phyloP scores from a whole-genome alignment of 1,140 invertebrate species.

The Papilio aristodemus region DNA sequence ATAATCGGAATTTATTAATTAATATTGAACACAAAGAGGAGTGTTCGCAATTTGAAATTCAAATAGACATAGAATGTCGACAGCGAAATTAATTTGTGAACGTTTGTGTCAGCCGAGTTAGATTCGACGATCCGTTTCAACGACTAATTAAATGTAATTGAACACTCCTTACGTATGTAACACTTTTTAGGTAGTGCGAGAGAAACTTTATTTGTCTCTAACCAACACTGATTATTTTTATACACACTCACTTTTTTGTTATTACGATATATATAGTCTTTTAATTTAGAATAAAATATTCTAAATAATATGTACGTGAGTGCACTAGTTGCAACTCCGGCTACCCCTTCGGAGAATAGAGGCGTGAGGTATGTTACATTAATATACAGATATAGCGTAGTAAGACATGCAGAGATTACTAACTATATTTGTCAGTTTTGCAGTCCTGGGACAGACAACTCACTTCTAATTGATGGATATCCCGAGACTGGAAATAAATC shows the following conservation, averaged over 20 bases:
- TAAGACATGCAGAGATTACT: too few relatives aligned
- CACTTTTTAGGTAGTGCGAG: constrained; percentile 28
- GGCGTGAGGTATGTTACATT: too few relatives aligned
- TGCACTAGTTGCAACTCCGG: too few relatives aligned
- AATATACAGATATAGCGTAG: too few relatives aligned
- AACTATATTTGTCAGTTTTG: too few relatives aligned
- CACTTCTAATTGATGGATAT: too few relatives aligned
- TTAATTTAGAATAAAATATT: too few relatives aligned
- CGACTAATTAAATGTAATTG: constrained; percentile 32
- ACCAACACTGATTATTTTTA: background rate
- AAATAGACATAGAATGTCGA: constrained; percentile 21
- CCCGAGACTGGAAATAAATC: too few relatives aligned
- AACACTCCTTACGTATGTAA: constrained; percentile 28
- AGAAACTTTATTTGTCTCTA: constrained; percentile 27
- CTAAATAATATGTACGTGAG: too few relatives aligned
- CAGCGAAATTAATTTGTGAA: constrained; percentile 26
- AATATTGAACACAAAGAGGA: background rate
- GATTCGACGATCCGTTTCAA: constrained; percentile 16
- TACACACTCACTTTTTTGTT: background rate
- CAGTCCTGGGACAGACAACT: too few relatives aligned
- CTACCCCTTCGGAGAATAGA: too few relatives aligned
- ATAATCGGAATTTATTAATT: background rate
- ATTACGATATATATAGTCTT: background rate
- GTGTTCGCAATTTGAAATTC: constrained; percentile 23
- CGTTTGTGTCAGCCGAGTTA: constrained; percentile 17